A percentile compares a stretch with the other conserved stretches of the same genome.
These are phyloP conservation scores for Kryptolebias ocellatus DNA, from an alignment of 2,797 vertebrate genomes.

Conservation along the genomic window DNA sequence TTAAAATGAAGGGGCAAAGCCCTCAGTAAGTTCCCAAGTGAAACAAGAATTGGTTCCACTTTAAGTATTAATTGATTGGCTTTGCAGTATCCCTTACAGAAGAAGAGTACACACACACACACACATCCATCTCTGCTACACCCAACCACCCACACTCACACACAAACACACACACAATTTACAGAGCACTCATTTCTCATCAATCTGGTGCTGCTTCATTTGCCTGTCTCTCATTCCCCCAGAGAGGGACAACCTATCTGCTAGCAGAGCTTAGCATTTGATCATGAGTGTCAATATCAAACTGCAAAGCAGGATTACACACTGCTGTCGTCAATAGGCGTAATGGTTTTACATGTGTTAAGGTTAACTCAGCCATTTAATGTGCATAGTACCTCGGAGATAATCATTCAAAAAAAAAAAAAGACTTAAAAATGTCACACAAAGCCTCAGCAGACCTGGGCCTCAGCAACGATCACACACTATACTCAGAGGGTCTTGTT, in stretches of 20 bases:
- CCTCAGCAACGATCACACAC: constrained; percentile 75
- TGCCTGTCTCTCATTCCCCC: constrained; percentile 76
- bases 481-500: constrained; percentile 79
- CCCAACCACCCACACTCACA: constrained; percentile 22
- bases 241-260: constrained; percentile 80
- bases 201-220: constrained; percentile 82
- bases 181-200: constrained; percentile 80
- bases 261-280: constrained; percentile 83
- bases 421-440: constrained; percentile 80
- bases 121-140: constrained; percentile 31
- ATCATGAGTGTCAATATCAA: constrained; percentile 84
- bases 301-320: constrained; percentile 82
- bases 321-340: constrained; percentile 77
- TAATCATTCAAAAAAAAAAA: constrained; percentile 77
- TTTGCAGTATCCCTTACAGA: constrained; percentile 82
- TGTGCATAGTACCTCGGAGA: constrained; percentile 79
- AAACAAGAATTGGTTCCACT: constrained; percentile 84
- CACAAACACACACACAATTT: constrained; percentile 66
- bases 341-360: constrained; percentile 83
- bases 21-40: constrained; percentile 82
- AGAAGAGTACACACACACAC: constrained; percentile 63
- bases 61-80: constrained; percentile 85
- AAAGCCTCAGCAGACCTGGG: constrained; percentile 77
- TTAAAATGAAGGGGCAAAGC: constrained; percentile 83
- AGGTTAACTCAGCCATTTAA: constrained; percentile 83